phyloP scores from a whole-genome alignment of 1,140 invertebrate species.

The Drosophila santomea region DNA sequence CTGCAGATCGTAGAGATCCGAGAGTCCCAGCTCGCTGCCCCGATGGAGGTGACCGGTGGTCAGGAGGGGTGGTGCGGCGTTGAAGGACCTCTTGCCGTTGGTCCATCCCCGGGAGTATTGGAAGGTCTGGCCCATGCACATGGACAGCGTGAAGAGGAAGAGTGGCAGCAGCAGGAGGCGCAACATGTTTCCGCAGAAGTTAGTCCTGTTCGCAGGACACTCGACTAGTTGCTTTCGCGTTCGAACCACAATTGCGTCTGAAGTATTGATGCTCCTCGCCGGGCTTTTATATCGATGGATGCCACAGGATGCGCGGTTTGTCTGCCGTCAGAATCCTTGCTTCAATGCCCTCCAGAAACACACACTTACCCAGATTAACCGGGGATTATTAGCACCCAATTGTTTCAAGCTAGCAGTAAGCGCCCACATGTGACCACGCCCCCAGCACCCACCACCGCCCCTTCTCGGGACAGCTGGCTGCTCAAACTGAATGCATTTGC shows the following conservation, averaged over 20 bases:
- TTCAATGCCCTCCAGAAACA: slow-evolving; percentile 39
- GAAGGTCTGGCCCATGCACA: slow-evolving; percentile 87
- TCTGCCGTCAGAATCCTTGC: slow-evolving; percentile 35
- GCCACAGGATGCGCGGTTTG: slow-evolving; percentile 16
- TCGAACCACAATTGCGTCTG: slow-evolving; percentile 53
- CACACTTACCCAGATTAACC: slow-evolving; percentile 74
- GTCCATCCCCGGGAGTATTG: slow-evolving; percentile 92
- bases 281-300: slow-evolving; percentile 62
- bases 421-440: slow-evolving; percentile 54
- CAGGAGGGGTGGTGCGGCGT: slow-evolving; percentile 38
- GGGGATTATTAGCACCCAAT: slow-evolving; percentile 80
- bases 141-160: slow-evolving; percentile 69
- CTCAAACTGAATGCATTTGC: slow-evolving; percentile 84
- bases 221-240: slow-evolving; percentile 4
- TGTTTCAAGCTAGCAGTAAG: slow-evolving; percentile 72
- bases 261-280: slow-evolving; percentile 21
- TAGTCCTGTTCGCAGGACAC: slow-evolving; percentile 10
- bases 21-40: slow-evolving; percentile 51
- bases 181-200: slow-evolving; percentile 48
- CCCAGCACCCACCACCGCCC: not conserved
- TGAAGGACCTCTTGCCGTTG: slow-evolving; percentile 88
- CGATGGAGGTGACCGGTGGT: slow-evolving; percentile 45
- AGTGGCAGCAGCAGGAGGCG: slow-evolving; percentile 71
- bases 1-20: slow-evolving; percentile 65
- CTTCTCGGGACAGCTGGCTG: slow-evolving; percentile 48